Conservation (phyloP, 1,140 invertebrate species). For the Habropoda laboriosa region DNA sequence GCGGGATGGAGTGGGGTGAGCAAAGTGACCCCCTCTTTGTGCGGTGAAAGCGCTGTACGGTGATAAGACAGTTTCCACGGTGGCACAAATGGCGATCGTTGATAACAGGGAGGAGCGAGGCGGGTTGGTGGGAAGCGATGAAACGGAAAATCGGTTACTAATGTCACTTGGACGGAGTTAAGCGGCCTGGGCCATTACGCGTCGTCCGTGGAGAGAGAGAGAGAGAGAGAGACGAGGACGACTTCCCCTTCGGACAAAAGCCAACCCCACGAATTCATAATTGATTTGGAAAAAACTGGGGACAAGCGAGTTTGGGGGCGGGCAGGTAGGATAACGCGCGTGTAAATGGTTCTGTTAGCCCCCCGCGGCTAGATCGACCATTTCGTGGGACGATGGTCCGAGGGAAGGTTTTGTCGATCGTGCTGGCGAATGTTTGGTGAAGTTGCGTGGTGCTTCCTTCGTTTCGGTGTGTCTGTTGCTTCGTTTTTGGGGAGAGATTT, state of each 20-base stretch:
- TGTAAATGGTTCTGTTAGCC: background rate
- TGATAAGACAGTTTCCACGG: conserved; percentile 56
- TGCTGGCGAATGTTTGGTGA: background rate
- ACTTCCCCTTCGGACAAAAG: background rate
- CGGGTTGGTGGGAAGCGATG: conserved; percentile 4
- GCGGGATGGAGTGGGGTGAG: background rate
- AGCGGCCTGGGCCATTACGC: background rate
- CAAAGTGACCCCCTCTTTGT: conserved; percentile 48
- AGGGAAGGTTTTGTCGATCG: background rate
- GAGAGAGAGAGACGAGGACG: too few relatives aligned
- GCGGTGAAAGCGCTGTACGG: conserved; percentile 36
- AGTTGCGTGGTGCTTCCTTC: too few relatives aligned
- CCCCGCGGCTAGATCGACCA: background rate
- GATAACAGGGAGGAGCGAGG: conserved; percentile 33
- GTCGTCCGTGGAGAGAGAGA: background rate
- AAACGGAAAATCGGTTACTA: conserved; percentile 52
- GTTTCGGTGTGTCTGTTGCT: too few relatives aligned
- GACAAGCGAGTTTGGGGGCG: too few relatives aligned
- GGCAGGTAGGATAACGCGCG: background rate
- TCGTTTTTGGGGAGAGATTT: too few relatives aligned
- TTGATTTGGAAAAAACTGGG: background rate
- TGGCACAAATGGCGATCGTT: conserved; percentile 46
- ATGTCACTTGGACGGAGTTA: conserved; percentile 33
- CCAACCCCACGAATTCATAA: conserved; percentile 22
- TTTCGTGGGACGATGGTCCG: background rate